These are phyloP conservation scores for Lasioglossum vierecki DNA, from an alignment of 2,888 invertebrate species.

Conservation along the genomic window DNA sequence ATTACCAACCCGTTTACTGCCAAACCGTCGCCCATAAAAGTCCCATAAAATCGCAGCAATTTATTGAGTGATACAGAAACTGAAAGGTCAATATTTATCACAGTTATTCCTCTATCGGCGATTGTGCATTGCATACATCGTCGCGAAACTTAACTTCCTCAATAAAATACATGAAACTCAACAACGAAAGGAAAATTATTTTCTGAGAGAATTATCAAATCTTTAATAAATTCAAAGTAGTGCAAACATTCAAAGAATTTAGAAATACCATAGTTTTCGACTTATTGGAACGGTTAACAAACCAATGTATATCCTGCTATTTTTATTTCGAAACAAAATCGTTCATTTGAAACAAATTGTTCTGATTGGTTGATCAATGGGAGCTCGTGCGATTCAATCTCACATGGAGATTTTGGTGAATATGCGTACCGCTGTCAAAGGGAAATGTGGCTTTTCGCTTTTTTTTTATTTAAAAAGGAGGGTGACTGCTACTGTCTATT, in stretches of 20 bases:
- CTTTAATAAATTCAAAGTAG: neutral
- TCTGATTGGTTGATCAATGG: neutral
- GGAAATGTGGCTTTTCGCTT: neutral
- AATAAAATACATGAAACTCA: neutral
- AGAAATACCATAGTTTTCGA: neutral
- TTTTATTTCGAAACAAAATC: neutral
- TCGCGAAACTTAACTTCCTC: neutral
- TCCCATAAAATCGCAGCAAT: conserved; percentile 8
- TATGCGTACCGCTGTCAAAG: neutral
- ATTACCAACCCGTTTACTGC: neutral
- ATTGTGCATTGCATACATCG: neutral
- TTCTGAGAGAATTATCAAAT: neutral
- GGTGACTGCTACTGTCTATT: conserved; percentile 22
- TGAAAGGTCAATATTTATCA: conserved; percentile 12
- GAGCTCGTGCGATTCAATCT: no score
- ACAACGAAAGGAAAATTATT: neutral
- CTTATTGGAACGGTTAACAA: neutral
- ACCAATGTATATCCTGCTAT: neutral
- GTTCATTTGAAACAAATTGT: neutral
- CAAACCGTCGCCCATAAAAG: neutral
- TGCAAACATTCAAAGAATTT: neutral
- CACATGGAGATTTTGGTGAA: neutral
- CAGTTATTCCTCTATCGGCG: neutral
- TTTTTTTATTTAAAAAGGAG: neutral
- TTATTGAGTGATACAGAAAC: neutral